phyloP scores from a whole-genome alignment of 2,797 vertebrate genomes.

The Rachycentron canadum region DNA sequence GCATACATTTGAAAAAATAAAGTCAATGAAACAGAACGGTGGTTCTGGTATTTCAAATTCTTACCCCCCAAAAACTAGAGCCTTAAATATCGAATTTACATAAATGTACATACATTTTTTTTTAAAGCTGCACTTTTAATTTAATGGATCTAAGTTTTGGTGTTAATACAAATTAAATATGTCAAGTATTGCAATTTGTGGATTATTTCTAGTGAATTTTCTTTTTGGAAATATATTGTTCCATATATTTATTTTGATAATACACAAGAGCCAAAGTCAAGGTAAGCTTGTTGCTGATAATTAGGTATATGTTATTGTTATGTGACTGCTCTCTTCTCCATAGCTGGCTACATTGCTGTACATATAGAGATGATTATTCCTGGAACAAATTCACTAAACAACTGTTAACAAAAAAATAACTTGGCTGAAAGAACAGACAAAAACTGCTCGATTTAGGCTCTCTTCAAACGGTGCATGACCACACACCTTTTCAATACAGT shows the following conservation, averaged over 20 bases:
- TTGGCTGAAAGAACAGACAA: slow-evolving; percentile 13
- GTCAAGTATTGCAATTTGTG: background rate
- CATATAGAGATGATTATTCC: slow-evolving; percentile 1
- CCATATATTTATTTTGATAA: background rate
- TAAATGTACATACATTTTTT: background rate
- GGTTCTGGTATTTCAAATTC: slow-evolving; percentile 20
- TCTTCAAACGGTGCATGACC: slow-evolving; percentile 36
- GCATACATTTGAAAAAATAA: slow-evolving; percentile 38
- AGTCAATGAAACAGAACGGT: slow-evolving; percentile 21
- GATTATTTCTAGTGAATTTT: background rate
- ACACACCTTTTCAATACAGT: slow-evolving; percentile 55
- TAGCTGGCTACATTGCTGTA: background rate
- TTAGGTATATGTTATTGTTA: background rate
- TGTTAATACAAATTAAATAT: background rate
- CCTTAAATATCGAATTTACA: background rate
- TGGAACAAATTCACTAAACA: slow-evolving; percentile 22
- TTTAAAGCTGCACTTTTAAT: background rate
- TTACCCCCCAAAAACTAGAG: background rate
- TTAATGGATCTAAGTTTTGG: background rate
- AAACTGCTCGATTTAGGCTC: slow-evolving; percentile 20
- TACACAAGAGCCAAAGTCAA: background rate
- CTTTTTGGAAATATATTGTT: background rate
- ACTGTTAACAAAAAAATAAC: slow-evolving; percentile 18
- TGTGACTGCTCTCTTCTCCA: background rate
- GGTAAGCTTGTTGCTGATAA: slow-evolving; percentile 3